Evolutionary conservation across 92 coral and sea anemone species (phyloP), one percentile per base, ranked within the genome.

Genomic region (Metridium senile): DNA sequence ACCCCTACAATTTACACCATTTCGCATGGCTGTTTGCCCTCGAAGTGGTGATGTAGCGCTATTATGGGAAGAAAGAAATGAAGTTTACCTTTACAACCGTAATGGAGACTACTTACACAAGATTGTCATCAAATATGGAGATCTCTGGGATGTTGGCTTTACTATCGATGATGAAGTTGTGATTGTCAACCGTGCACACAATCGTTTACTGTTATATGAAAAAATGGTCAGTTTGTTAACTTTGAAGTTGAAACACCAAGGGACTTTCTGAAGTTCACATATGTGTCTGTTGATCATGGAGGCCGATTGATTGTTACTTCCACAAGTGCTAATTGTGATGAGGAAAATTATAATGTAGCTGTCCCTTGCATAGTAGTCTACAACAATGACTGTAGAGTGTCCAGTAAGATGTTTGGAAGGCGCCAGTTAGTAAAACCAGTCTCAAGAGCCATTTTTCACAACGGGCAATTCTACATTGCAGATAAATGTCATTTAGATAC

Each of bases 61-160:
- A 11, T 59, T 86, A 1, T 84, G 76, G 26, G 79, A 68, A 52
- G 86, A 81, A 21, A 67, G 78, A 25, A 72, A 51, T 19, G 68
- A 75, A 32, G 79, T 86, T 22, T 57, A 86, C 34, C 51, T 86
- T 75, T 81, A 47, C 28, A 53, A 54, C 39, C 31, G 46, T 2
- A 9, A 47, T 11, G 74, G 78, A 62, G 56, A 28, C 35, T 65
- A 58, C 19, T 1, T 35, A 9, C 33, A 27, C 45, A 68, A 66
- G 11, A 74, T 86, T 46, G 39, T 53, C 35, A 70, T 86, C 35
- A 75, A 35, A 65, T 80, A 80, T 68, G 85, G 85, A 58, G 86
- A 86, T 78, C 69, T 86, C 8, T 86, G 90, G 90, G 90, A 86
- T 47, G 74, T 86, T 8, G 34, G 81, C 72, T 81, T 63, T 35